phyloP scores from a whole-genome alignment of 2,888 invertebrate genomes.

The Mechanitis mazaeus region DNA sequence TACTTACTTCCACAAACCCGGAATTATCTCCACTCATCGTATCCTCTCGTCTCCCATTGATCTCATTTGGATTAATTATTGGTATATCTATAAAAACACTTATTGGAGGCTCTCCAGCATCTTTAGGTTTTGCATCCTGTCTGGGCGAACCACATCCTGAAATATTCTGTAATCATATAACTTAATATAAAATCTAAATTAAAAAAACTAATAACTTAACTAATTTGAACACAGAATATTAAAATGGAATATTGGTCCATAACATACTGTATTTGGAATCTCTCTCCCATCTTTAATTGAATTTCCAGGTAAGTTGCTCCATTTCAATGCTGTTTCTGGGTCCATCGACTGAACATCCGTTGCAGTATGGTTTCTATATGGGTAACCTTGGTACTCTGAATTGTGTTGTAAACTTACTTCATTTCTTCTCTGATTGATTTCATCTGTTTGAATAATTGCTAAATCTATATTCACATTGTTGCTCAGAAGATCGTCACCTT shows the following conservation, averaged over 20 bases:
- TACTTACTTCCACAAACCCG: conserved; percentile 14
- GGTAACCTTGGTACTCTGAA: conserved; percentile 54
- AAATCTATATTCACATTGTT: not conserved
- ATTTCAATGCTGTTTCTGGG: conserved; percentile 39
- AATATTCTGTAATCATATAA: no score
- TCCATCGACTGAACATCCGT: conserved; percentile 47
- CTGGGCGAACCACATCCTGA: no score
- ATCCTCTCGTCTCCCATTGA: no score
- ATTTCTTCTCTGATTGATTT: not conserved
- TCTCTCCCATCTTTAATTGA: conserved; percentile 20
- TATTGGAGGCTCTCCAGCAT: no score
- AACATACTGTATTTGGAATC: not conserved
- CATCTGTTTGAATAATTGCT: not conserved
- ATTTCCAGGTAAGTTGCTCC: conserved; percentile 46
- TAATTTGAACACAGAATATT: no score
- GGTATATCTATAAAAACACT: no score
- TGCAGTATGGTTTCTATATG: conserved; percentile 46
- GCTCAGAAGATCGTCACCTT: not conserved
- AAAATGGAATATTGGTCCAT: no score
- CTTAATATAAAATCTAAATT: no score
- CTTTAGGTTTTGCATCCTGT: no score
- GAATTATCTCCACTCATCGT: not conserved
- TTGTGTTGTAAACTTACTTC: conserved; percentile 5
- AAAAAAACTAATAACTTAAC: no score
- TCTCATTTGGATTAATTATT: no score